Conservation (phyloP, 2,888 invertebrate species). For the Athalia cordata region DNA sequence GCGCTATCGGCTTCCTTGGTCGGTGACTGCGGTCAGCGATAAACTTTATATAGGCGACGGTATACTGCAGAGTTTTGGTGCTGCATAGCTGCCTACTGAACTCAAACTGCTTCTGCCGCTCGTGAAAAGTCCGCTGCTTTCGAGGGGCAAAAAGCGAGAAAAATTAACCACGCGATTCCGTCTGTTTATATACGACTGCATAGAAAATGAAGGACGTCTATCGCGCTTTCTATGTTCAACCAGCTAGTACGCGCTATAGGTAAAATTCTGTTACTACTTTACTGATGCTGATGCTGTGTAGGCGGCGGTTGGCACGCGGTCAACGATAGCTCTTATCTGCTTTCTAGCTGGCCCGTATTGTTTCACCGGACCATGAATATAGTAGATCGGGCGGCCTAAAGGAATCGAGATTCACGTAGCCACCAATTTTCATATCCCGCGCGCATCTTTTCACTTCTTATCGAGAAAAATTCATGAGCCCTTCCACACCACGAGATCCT, state of each 20-base stretch:
- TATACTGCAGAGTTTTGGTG: constrained; percentile 33
- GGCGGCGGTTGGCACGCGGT: constrained; percentile 38
- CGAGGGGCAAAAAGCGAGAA: not conserved
- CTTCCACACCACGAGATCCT: no score
- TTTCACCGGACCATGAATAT: constrained; percentile 16
- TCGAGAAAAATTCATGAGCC: no score
- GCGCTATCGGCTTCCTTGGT: constrained; percentile 56
- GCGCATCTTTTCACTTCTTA: no score
- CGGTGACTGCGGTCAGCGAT: constrained; percentile 52
- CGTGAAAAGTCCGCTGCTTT: no score
- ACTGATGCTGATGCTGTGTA: constrained; percentile 1
- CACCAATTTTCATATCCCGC: no score
- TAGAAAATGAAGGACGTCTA: constrained; percentile 16
- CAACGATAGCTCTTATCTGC: constrained; percentile 41
- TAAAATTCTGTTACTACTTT: no score
- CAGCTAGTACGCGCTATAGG: no score
- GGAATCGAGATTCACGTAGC: not conserved
- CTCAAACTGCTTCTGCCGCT: not conserved
- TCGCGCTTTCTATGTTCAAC: constrained; percentile 29
- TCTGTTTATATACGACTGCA: not conserved
- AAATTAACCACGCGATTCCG: constrained; percentile 2
- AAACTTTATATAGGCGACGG: constrained; percentile 14
- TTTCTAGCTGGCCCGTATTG: constrained; percentile 11
- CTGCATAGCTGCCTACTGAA: not conserved
- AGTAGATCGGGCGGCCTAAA: not conserved